Evolutionary conservation across 2,113 vertebrate genomes (phyloP).

Genomic region (Coptodon rendalli): DNA sequence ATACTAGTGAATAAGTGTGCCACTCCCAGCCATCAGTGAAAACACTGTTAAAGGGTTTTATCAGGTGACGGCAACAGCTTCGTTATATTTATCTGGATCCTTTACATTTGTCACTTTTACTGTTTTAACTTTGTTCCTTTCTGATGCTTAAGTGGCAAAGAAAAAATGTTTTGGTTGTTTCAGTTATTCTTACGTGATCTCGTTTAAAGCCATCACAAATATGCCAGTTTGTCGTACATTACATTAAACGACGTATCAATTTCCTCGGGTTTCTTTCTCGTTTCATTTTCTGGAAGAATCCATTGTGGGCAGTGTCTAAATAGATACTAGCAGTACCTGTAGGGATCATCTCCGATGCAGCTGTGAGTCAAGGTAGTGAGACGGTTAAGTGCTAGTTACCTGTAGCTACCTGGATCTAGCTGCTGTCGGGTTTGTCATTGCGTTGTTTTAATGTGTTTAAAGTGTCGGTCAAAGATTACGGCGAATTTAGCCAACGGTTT

Average conservation of each 20-base stretch:
- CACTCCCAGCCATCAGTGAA: neutral
- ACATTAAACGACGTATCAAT: too few relatives aligned
- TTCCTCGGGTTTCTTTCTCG: neutral
- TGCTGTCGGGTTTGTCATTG: too few relatives aligned
- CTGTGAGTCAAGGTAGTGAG: too few relatives aligned
- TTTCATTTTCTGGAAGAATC: neutral
- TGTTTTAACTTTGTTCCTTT: neutral
- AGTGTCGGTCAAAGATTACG: too few relatives aligned
- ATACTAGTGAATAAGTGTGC: fast-evolving
- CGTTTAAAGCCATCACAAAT: neutral
- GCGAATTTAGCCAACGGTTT: too few relatives aligned
- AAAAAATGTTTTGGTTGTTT: neutral
- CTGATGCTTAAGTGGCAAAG: neutral
- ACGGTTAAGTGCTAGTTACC: too few relatives aligned
- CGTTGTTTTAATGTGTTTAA: too few relatives aligned
- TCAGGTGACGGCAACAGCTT: fast-evolving
- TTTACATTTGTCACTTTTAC: fast-evolving
- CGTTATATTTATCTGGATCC: fast-evolving
- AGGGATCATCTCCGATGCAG: too few relatives aligned
- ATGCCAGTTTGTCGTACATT: neutral
- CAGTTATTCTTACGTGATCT: neutral
- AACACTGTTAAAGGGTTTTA: neutral
- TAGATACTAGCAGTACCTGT: too few relatives aligned
- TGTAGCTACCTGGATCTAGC: too few relatives aligned
- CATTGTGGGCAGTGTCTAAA: neutral